Base-by-base conservation (phyloP, 2,113 vertebrate genomes). In the Istiophorus platypterus region DNA sequence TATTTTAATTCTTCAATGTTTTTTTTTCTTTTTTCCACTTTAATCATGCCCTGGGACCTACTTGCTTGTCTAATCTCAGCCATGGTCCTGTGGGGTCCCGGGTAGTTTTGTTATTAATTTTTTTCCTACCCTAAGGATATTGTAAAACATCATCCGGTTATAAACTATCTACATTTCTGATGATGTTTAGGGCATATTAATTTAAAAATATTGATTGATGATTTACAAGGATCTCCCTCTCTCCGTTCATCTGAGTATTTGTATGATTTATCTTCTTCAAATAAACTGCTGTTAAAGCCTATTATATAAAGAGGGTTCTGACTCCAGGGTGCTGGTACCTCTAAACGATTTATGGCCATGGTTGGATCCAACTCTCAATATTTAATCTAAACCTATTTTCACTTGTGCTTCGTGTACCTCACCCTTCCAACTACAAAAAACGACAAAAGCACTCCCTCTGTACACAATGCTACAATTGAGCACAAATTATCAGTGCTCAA, bases 371-470 rank as follows among this genome's bases (percentile, higher is more conserved):
- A 37, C 24, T 45, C 24, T 24, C 58, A n/a, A 34, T 54, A 51
- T 68, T 29, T 22, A 47, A 18, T 65, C 14, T 2, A 26, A 24
- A 5, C 7, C 52, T 49, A 4, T 73, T 67, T 67, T 29, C n/a
- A 58, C 56, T 11, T 69, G 29, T 18, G 20, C 20, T 31, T 5
- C 29, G 34, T 41, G 34, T 29, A 47, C 20, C 27, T 0, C 70
- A 41, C 2, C 12, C 24, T 22, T 51, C n/a, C 49, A 63, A 34
- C 37, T 56, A 54, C 24, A 34, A 54, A 72, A 66, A 76, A 71
- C 5, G 17, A 79, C 70, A 39, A 15, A 71, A 73, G 49, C 27
- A 37, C n/a, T 72, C 18, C 47, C 11, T 37, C 27, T 76, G 47
- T 41, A 69, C 34, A 8, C 18, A 12, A 29, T 18, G 2, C 1